Conservation (phyloP, 2,888 invertebrate genomes). For the Dasypolia templi region DNA sequence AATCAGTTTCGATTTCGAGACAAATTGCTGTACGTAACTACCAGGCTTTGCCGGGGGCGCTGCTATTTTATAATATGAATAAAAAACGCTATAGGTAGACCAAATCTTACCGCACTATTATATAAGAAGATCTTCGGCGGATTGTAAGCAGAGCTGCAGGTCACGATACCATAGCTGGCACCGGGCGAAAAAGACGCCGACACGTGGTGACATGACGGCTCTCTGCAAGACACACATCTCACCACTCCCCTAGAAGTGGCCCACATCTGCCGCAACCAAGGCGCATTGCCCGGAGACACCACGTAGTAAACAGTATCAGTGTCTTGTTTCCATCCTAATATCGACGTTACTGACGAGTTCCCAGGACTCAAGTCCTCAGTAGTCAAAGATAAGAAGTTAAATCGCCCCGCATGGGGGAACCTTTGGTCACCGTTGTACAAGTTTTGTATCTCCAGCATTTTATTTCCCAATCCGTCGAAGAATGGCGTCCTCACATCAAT, state of each 20-base stretch:
- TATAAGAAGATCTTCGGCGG: constrained; percentile 87
- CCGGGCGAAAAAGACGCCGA: constrained; percentile 90
- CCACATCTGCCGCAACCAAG: constrained; percentile 93
- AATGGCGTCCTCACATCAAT: constrained; percentile 91
- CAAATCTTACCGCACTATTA: constrained; percentile 80
- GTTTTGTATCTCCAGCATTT: constrained; percentile 85
- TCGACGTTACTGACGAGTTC: constrained; percentile 90
- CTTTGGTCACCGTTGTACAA: constrained; percentile 80
- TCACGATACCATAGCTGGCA: constrained; percentile 79
- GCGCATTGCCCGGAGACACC: constrained; percentile 91
- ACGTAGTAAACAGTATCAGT: constrained; percentile 92
- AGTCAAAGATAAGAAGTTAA: constrained; percentile 77
- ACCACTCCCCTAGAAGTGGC: constrained; percentile 90
- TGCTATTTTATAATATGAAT: neutral
- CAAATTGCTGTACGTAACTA: neutral
- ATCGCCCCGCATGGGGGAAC: constrained; percentile 84
- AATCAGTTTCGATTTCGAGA: neutral
- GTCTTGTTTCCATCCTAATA: constrained; percentile 91
- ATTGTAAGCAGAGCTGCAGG: constrained; percentile 80
- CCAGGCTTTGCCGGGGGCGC: too few relatives aligned
- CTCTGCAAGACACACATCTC: constrained; percentile 91
- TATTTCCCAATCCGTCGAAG: constrained; percentile 85
- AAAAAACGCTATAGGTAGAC: neutral
- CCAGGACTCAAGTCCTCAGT: constrained; percentile 89
- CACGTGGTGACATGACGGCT: constrained; percentile 92